phyloP scores from a whole-genome alignment of 2,113 vertebrate genomes.

The Clupea harengus region DNA sequence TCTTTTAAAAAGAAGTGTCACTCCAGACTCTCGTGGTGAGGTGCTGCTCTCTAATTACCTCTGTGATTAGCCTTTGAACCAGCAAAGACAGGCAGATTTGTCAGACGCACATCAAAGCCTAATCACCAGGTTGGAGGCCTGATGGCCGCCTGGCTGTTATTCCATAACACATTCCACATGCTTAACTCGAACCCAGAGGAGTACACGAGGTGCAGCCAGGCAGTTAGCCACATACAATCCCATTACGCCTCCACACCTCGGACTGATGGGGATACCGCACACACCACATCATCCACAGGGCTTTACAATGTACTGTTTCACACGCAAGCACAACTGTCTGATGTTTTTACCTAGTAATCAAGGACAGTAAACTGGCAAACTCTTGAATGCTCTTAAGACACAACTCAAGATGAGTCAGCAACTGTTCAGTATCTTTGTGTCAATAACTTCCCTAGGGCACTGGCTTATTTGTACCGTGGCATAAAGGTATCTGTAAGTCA shows the following conservation, averaged over 20 bases:
- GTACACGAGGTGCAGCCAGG: background rate
- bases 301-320: background rate
- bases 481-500: background rate
- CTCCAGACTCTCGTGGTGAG: background rate
- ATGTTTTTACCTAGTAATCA: background rate
- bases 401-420: background rate
- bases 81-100: conserved; percentile 29
- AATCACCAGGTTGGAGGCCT: conserved; percentile 1
- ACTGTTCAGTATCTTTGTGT: background rate
- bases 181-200: background rate
- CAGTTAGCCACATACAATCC: background rate
- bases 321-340: background rate
- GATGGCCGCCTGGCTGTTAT: background rate
- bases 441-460: background rate
- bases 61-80: conserved; percentile 43
- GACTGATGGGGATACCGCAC: background rate
- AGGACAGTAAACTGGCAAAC: background rate
- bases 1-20: background rate
- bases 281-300: background rate
- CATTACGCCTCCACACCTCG: background rate
- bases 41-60: conserved; percentile 19
- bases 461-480: background rate
- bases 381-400: background rate
- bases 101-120: conserved; percentile 36
- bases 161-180: conserved; percentile 6